Evolutionary conservation across 2,888 invertebrate species (phyloP), one percentile per base, ranked within the genome.

Genomic region (Napeogenes inachia): DNA sequence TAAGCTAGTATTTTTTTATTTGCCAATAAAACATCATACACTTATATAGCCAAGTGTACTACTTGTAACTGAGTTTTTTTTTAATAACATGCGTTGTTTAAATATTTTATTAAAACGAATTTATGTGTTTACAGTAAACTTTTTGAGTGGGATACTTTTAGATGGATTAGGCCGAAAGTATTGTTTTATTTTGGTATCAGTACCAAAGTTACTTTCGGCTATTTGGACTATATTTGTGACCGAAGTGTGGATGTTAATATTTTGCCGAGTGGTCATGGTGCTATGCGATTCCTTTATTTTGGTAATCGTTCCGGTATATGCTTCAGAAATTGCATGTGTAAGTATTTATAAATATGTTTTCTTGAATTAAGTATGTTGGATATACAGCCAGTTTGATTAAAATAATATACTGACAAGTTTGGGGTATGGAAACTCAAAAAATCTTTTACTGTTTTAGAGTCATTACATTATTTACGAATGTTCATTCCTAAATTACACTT

Each of bases 141-240:
- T 82, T 46, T 45, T 80, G 4, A 73, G 75, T 13, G 73, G 77
- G 0, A 71, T 77, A 57, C 60, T 84, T 0, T 70, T 83, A 0
- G 82, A 86, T 58, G 47, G 33, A 1, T 67, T 78, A 4, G 78
- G 77, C 0, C 67, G 77, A 21, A 78, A 76, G 62, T 67, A 73
- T 57, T 78, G 77, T 13, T 68, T 86, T 0, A 66, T 87, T 1
- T 13, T 85, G 5, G 65, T 74, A 0, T 72, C 71, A 2, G 6
- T 85, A 1, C 86, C 85, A 0, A 82, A 79, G 54, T 55, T 85
- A 0, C 64, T 69, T 0, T 73, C 74, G 2, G 75, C 77, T 0
- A 61, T 81, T 1, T 54, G 80, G 1, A 70, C 77, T 10, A 70
- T 76, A 10, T 79, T 78, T 56, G 80, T 78, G 0, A 70, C 67